A percentile compares a stretch with the other conserved stretches of the same genome.
These are phyloP conservation scores for Spisula subtruncata DNA, from an alignment of 2,888 invertebrate species.

Conservation along the genomic window DNA sequence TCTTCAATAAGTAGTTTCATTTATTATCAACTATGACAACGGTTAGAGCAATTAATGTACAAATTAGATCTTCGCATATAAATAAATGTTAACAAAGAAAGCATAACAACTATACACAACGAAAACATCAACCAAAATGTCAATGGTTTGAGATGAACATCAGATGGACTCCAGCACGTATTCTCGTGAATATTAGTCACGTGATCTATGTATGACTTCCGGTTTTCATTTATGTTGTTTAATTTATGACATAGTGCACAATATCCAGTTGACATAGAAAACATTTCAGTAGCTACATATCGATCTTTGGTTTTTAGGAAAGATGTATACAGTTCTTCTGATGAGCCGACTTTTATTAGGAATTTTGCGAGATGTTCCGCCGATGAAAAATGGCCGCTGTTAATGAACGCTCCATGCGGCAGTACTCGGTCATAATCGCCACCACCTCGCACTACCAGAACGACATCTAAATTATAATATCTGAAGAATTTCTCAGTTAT, in stretches of 20 bases:
- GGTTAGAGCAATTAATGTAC: too few relatives aligned
- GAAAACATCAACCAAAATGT: not conserved
- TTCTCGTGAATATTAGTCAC: conserved; percentile 39
- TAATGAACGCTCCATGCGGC: conserved; percentile 49
- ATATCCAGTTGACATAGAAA: conserved; percentile 38
- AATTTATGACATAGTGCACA: conserved; percentile 56
- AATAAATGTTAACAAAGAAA: not conserved
- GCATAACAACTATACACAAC: not conserved
- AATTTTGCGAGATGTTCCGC: conserved; percentile 34
- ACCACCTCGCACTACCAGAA: conserved; percentile 57
- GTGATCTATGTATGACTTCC: conserved; percentile 43
- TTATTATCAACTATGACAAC: too few relatives aligned
- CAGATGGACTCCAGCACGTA: conserved; percentile 33
- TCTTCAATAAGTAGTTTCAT: too few relatives aligned
- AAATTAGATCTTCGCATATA: not conserved
- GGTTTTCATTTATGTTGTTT: conserved; percentile 46
- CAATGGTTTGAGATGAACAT: not conserved
- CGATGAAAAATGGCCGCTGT: conserved; percentile 45
- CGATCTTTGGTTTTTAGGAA: conserved; percentile 41
- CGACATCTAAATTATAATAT: conserved; percentile 43
- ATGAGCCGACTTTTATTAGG: conserved; percentile 36
- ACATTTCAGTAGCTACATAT: conserved; percentile 45
- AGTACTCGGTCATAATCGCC: conserved; percentile 46
- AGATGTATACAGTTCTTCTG: conserved; percentile 24
- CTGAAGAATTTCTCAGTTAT: conserved; percentile 58